Conservation (phyloP, 53 echinoderm and acorn worm species). For the Pentamera pediparva region DNA sequence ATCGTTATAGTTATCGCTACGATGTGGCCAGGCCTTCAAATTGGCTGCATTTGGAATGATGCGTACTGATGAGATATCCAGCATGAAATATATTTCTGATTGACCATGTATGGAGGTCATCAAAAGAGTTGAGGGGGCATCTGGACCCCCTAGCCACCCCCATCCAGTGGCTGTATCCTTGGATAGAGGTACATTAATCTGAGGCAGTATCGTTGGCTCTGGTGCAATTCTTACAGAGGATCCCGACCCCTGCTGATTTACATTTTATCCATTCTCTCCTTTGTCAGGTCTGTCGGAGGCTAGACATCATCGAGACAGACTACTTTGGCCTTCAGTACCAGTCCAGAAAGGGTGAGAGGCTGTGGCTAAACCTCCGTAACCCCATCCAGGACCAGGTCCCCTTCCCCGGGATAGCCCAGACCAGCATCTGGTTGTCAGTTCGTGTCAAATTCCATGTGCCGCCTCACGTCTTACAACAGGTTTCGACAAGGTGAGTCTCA, state of each 20-base stretch:
- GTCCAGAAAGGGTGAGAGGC: constrained; percentile 67
- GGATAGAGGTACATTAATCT: too few species aligned
- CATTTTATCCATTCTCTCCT: not conserved
- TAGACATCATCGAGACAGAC: constrained; percentile 77
- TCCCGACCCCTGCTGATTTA: not conserved
- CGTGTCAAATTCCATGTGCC: constrained; percentile 91
- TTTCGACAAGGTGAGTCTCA: constrained; percentile 64
- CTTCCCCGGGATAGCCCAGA: constrained; percentile 20
- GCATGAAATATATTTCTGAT: not conserved
- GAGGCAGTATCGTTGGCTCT: not conserved
- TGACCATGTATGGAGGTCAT: too few species aligned
- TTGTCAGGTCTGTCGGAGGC: constrained; percentile 61
- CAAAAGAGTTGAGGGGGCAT: too few species aligned
- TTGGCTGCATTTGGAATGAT: too few species aligned
- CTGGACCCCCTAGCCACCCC: too few species aligned
- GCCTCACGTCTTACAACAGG: constrained; percentile 83
- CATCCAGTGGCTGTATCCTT: too few species aligned
- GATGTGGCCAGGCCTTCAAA: too few species aligned
- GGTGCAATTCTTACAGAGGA: not conserved
- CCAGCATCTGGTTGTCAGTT: constrained; percentile 58
- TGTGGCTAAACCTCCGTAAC: constrained; percentile 95
- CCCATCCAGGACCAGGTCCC: constrained; percentile 75
- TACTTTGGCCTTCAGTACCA: constrained; percentile 87
- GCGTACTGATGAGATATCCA: too few species aligned
- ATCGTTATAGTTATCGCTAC: too few species aligned